Evolutionary conservation across 2,888 invertebrate species (phyloP).

Genomic region (Cryptus armator): DNA sequence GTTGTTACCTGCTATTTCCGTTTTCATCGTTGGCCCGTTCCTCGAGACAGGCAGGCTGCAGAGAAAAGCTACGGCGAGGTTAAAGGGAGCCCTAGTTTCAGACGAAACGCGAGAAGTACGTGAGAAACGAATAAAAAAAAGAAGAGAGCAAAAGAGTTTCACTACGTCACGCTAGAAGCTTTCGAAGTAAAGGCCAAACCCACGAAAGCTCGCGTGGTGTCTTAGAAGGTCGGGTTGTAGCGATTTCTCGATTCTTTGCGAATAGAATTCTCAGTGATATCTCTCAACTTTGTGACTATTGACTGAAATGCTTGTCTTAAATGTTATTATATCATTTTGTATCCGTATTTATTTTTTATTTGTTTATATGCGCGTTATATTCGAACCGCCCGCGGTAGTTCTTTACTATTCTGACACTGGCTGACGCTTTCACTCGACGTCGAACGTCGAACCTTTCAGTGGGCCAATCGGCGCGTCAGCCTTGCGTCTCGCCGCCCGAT

Average conservation of each 20-base stretch:
- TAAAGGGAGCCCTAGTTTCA: constrained; percentile 6
- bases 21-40: constrained; percentile 20
- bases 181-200: constrained; percentile 41
- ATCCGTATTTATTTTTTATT: not conserved
- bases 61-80: not conserved
- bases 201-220: constrained; percentile 37
- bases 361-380: not conserved
- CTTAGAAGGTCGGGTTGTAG: constrained; percentile 2
- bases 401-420: not conserved
- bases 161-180: constrained; percentile 45
- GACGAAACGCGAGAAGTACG: constrained; percentile 24
- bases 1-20: constrained; percentile 43
- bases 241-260: constrained; percentile 15
- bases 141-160: not conserved
- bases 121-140: constrained; percentile 11
- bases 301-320: not conserved
- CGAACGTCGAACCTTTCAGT: constrained; percentile 54
- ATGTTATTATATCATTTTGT: not conserved
- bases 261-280: constrained; percentile 17
- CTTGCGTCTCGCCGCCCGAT: constrained; percentile 37
- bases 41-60: constrained; percentile 17
- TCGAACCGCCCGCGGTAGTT: not conserved
- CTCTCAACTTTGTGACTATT: constrained; percentile 31
- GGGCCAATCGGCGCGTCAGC: constrained; percentile 60
- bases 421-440: constrained; percentile 14